Evolutionary conservation across 1,140 invertebrate genomes (phyloP).

Genomic region (Zaprionus taronus): DNA sequence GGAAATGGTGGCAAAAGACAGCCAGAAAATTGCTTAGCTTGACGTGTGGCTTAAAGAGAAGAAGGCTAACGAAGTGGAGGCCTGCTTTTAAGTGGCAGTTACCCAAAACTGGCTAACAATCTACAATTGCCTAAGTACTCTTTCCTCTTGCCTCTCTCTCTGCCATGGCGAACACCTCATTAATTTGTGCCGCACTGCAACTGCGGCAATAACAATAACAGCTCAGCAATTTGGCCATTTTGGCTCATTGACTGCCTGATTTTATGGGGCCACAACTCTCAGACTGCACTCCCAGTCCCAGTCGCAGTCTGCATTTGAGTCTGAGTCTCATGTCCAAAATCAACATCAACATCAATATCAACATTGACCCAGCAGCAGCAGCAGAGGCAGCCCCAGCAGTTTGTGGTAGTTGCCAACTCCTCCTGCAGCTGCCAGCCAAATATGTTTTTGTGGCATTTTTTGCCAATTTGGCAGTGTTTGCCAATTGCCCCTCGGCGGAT

Average conservation of each 20-base stretch:
- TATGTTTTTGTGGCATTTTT: slow-evolving; percentile 81
- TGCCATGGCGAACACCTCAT: slow-evolving; percentile 65
- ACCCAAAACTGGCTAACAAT: slow-evolving; percentile 26
- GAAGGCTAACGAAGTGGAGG: neutral
- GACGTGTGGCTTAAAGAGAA: slow-evolving; percentile 24
- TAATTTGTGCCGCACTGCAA: slow-evolving; percentile 57
- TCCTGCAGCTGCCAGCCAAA: slow-evolving; percentile 48
- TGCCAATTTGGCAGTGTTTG: slow-evolving; percentile 67
- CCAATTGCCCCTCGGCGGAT: slow-evolving; percentile 58
- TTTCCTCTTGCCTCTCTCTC: slow-evolving; percentile 1
- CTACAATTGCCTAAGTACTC: slow-evolving; percentile 18
- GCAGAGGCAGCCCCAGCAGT: slow-evolving; percentile 44
- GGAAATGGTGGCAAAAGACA: slow-evolving; percentile 51
- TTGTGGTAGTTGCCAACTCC: slow-evolving; percentile 30
- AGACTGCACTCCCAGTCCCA: neutral
- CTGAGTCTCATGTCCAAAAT: slow-evolving; percentile 54
- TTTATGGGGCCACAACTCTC: slow-evolving; percentile 52
- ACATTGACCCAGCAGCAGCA: slow-evolving; percentile 69
- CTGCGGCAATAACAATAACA: slow-evolving; percentile 77
- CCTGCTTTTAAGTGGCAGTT: slow-evolving; percentile 31
- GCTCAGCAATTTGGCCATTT: slow-evolving; percentile 47
- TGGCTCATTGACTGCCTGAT: slow-evolving; percentile 79
- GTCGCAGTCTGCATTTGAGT: neutral
- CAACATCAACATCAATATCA: slow-evolving; percentile 60
- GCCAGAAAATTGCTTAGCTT: slow-evolving; percentile 37